Conservation (phyloP, 2,797 vertebrate genomes). For the Mormyrus proboscirostris region DNA sequence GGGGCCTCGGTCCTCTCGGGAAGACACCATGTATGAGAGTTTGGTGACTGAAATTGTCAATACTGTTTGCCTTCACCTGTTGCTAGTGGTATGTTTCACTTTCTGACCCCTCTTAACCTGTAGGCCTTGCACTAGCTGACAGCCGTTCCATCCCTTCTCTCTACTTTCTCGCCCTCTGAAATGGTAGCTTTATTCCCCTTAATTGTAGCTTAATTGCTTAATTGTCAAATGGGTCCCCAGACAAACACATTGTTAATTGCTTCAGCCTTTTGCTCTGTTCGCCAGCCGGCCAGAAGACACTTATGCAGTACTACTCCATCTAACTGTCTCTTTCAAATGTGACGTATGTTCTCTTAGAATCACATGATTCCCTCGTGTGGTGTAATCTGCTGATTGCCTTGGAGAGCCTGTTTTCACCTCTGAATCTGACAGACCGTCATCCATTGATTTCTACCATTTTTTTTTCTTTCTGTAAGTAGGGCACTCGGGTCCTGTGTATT, state of each 20-base stretch:
- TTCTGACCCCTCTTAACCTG: neutral
- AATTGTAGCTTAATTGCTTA: neutral
- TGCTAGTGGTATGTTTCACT: neutral
- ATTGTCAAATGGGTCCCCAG: neutral
- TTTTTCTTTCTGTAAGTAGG: neutral
- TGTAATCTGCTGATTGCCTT: neutral
- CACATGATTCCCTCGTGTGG: neutral
- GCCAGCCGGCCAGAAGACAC: neutral
- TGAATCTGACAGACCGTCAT: neutral
- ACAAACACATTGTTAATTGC: neutral
- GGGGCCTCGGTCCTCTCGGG: neutral
- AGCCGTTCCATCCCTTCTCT: neutral
- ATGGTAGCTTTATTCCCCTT: neutral
- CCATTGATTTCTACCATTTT: neutral
- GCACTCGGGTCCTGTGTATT: neutral
- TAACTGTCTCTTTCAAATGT: neutral
- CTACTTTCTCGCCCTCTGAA: neutral
- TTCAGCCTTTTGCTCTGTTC: neutral
- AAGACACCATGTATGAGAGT: neutral
- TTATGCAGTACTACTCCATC: neutral
- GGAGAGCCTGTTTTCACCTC: neutral
- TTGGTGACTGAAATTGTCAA: neutral
- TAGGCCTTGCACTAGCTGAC: neutral
- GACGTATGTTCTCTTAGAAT: neutral
- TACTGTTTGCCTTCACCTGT: neutral